Evolutionary conservation across 2,797 vertebrate genomes (phyloP), one percentile per base, ranked within the genome.

Genomic region (Champsocephalus esox): DNA sequence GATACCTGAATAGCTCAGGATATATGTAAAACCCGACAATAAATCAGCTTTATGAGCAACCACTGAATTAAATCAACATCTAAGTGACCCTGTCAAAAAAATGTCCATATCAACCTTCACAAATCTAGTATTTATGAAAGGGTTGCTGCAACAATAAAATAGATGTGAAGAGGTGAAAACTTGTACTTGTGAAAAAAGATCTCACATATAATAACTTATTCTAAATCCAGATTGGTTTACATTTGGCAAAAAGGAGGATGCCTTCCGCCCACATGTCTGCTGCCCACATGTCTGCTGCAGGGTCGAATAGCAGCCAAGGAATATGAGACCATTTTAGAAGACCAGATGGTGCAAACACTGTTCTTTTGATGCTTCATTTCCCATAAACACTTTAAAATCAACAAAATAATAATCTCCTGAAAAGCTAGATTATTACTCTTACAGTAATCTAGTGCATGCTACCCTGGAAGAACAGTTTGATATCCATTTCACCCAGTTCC

Each of bases 321-420:
- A 73, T 80, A 77, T 55, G 54, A 66, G 61, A 41, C 71, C 0
- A 2, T 72, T 83, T 79, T 52, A 60, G 45, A 48, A 61, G 52
- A 67, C 51, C 85, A 87, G 82, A 88, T 88, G 83, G 82, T 81
- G 63, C 63, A 66, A 82, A 73, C 48, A 34, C 69, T 75, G 44
- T 50, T 81, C 57, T 75, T 44, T 64, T 67, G 58, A 77, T 66
- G 75, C 72, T 65, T 80, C 14, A 66, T 81, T 81, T 83, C 72
- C n/a, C 43, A 73, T 79, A 75, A 62, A 43, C 13, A 54, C 12
- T 44, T 54, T 57, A 71, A 66, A 69, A 72, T 63, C 32, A 73
- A 63, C 43, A 51, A 17, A 57, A 50, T 67, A 65, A 50, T 55
- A 44, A 81, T 80, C 63, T 70, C 46, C 46, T 62, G 7, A 73